These are phyloP conservation scores for Indicator maculatus DNA, from an alignment of 2,113 vertebrate species.

Conservation along the genomic window DNA sequence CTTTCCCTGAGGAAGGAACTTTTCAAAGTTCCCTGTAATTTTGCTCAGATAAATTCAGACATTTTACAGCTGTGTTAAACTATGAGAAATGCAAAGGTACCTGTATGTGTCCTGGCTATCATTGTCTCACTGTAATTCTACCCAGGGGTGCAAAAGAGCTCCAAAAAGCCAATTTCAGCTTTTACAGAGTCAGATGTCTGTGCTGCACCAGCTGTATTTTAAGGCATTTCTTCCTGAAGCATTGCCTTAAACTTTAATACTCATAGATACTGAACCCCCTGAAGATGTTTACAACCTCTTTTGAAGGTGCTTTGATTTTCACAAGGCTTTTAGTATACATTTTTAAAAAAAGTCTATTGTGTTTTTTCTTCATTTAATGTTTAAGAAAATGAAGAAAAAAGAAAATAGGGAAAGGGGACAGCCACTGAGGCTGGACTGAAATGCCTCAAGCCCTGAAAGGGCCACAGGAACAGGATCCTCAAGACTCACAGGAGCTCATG, in stretches of 20 bases:
- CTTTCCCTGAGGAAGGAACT: neutral
- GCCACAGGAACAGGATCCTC: accelerated
- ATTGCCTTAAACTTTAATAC: neutral
- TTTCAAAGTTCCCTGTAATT: neutral
- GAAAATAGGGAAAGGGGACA: neutral
- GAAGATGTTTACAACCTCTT: neutral
- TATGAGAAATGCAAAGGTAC: neutral
- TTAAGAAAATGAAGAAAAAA: neutral
- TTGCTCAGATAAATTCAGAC: neutral
- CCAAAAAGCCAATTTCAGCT: neutral
- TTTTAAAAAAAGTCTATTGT: neutral
- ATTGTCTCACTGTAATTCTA: neutral
- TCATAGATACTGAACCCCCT: neutral
- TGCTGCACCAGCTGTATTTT: neutral
- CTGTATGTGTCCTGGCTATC: neutral
- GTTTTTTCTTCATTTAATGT: neutral
- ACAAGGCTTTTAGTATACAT: neutral
- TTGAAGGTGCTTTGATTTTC: neutral
- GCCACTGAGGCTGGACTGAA: neutral
- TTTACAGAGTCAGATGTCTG: neutral
- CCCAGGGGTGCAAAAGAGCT: neutral
- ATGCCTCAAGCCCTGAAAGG: neutral
- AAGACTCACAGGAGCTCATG: neutral
- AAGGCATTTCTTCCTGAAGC: neutral
- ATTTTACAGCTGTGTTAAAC: accelerated